Evolutionary conservation across 2,797 vertebrate species (phyloP).

Genomic region (Scolopax bukidnonensis): DNA sequence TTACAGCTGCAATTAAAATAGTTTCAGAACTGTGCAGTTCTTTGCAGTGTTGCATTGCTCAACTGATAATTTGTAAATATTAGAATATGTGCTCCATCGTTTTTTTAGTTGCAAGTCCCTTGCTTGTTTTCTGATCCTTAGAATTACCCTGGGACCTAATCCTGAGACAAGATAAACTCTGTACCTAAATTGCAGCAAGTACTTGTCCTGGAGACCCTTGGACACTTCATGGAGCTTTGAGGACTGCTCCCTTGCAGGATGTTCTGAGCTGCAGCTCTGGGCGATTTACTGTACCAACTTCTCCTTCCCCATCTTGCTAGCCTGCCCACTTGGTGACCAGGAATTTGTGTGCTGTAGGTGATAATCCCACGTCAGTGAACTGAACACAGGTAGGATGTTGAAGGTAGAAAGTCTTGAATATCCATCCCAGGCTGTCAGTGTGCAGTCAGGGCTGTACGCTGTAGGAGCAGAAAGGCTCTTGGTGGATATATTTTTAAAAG

Average conservation of each 20-base stretch:
- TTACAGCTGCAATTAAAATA: background rate
- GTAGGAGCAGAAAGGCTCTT: background rate
- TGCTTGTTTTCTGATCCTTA: background rate
- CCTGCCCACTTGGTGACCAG: background rate
- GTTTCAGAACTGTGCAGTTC: background rate
- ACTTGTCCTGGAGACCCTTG: background rate
- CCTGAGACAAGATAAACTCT: background rate
- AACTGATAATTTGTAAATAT: background rate
- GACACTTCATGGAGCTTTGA: background rate
- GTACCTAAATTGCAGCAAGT: background rate
- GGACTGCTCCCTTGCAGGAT: background rate
- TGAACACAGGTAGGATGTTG: background rate
- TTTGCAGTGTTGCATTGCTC: background rate
- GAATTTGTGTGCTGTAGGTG: background rate
- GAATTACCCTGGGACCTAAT: background rate
- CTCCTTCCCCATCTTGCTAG: background rate
- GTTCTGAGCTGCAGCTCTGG: background rate
- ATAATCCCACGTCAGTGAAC: accelerated
- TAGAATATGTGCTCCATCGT: background rate
- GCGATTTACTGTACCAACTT: background rate
- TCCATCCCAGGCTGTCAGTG: background rate
- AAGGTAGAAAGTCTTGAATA: background rate
- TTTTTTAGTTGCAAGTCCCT: background rate
- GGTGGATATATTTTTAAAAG: background rate
- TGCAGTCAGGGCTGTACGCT: background rate